Evolutionary conservation across 2,797 vertebrate genomes (phyloP).

Genomic region (Microhierax caerulescens): DNA sequence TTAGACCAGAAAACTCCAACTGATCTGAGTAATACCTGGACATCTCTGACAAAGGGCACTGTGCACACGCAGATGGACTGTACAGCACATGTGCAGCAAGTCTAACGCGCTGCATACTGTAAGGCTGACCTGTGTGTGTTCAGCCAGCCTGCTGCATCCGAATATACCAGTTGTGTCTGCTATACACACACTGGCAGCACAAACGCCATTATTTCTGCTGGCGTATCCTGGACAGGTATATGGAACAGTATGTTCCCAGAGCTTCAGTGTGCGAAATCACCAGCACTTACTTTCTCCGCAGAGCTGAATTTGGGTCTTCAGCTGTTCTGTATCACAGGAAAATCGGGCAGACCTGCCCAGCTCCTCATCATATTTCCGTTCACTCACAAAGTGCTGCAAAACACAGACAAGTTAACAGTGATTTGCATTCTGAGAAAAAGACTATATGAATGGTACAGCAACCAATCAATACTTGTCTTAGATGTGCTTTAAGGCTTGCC

Average conservation of each 20-base stretch:
- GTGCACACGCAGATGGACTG: not conserved
- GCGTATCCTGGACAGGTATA: not conserved
- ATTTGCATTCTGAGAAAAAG: not conserved
- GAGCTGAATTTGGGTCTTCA: conserved; percentile 78
- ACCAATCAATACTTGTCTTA: not conserved
- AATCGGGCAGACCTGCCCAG: conserved; percentile 79
- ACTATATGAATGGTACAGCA: not conserved
- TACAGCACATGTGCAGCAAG: not conserved
- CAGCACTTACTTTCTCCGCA: conserved; percentile 81
- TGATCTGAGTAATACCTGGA: not conserved
- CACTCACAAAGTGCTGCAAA: conserved; percentile 81
- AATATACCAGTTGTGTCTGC: not conserved
- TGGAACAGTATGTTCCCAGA: not conserved
- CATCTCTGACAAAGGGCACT: not conserved
- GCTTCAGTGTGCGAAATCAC: not conserved
- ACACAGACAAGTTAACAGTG: not conserved
- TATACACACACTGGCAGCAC: not conserved
- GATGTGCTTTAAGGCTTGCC: not conserved
- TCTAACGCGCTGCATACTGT: not conserved
- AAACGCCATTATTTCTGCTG: not conserved
- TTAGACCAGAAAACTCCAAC: not conserved
- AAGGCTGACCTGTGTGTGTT: not conserved
- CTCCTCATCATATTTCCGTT: conserved; percentile 82
- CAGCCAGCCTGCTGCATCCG: not conserved
- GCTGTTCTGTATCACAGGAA: conserved; percentile 77